A percentile compares a stretch with the other conserved stretches of the same genome.
Evolutionary conservation across 2,888 invertebrate species (phyloP).

Genomic region (Pheosia tremula): DNA sequence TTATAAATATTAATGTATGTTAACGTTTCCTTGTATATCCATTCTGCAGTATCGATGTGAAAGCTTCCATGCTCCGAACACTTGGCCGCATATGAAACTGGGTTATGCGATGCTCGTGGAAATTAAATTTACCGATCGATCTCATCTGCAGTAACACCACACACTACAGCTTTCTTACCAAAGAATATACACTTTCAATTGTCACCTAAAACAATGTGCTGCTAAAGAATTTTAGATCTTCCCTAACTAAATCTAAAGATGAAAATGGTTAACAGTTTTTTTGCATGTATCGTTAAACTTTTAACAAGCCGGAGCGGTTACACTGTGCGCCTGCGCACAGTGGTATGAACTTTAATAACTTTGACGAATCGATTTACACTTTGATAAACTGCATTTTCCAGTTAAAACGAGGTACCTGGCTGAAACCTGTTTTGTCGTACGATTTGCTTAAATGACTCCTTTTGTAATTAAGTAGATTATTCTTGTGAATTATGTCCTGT

Average conservation of each 20-base stretch:
- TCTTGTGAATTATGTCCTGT: no score
- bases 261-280: background rate
- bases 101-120: conserved; percentile 15
- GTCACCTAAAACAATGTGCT: conserved; percentile 6
- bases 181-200: conserved; percentile 13
- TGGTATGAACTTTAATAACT: conserved; percentile 20
- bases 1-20: no score
- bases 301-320: conserved; percentile 14
- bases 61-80: conserved; percentile 14
- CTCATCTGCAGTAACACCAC: conserved; percentile 10
- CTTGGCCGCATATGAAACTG: conserved; percentile 9
- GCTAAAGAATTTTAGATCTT: conserved; percentile 7
- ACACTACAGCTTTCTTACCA: conserved; percentile 10
- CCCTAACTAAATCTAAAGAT: background rate
- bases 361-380: conserved; percentile 30
- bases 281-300: conserved; percentile 3
- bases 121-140: conserved; percentile 19
- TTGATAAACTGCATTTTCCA: conserved; percentile 25
- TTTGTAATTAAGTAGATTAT: no score
- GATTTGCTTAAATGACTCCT: background rate
- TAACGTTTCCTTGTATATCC: no score
- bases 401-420: background rate
- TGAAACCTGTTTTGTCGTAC: conserved; percentile 11
- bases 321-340: conserved; percentile 10
- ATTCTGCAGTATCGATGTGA: conserved; percentile 8